Evolutionary conservation across 1,140 invertebrate species (phyloP).

Genomic region (Diabrotica undecimpunctata): DNA sequence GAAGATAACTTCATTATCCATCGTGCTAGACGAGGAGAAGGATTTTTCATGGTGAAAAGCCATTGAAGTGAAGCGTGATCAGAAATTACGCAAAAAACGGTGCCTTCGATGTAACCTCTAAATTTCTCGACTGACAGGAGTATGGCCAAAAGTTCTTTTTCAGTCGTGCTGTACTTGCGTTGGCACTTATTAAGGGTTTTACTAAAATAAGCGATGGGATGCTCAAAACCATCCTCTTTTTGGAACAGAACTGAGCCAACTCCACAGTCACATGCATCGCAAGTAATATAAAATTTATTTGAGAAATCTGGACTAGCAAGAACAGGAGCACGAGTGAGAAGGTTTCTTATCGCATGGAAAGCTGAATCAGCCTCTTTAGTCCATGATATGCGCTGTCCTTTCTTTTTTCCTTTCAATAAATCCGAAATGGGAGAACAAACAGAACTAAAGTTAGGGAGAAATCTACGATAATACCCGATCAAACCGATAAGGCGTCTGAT

Average conservation of each 20-base stretch:
- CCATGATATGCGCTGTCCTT: not conserved
- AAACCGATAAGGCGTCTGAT: too few species aligned
- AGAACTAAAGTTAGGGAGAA: slow-evolving; percentile 11
- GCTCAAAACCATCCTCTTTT: too few species aligned
- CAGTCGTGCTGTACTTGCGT: too few species aligned
- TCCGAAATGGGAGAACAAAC: not conserved
- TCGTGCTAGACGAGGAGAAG: not conserved
- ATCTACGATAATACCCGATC: too few species aligned
- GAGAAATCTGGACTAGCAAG: too few species aligned
- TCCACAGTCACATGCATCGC: not conserved
- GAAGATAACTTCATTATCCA: slow-evolving; percentile 14
- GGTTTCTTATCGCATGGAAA: not conserved
- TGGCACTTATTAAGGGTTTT: not conserved
- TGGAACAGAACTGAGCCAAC: slow-evolving; percentile 17
- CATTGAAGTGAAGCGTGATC: too few species aligned
- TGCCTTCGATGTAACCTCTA: too few species aligned
- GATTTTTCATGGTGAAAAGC: slow-evolving; percentile 1
- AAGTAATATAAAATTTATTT: not conserved
- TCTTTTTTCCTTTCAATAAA: slow-evolving; percentile 14
- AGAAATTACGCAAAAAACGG: too few species aligned
- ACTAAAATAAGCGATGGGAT: too few species aligned
- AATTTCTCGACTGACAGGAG: too few species aligned
- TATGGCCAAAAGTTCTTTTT: too few species aligned
- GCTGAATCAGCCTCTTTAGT: not conserved
- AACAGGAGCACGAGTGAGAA: not conserved